phyloP scores from a whole-genome alignment of 1,140 invertebrate species.

The Zaprionus nigranus region DNA sequence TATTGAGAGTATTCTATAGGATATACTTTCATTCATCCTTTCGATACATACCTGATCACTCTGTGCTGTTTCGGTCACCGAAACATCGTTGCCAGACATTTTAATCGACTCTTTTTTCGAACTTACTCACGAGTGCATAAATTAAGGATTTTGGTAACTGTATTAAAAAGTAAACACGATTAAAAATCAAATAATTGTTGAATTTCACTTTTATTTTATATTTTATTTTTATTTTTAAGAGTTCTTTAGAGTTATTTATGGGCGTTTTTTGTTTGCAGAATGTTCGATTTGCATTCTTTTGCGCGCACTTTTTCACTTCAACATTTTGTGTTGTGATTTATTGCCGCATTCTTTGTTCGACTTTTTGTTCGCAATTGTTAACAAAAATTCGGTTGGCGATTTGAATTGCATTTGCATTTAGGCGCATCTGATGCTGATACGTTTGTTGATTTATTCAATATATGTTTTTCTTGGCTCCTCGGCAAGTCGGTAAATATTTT shows the following conservation, averaged over 20 bases:
- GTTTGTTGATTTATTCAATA: neutral
- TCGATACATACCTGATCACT: constrained; percentile 75
- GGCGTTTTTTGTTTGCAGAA: constrained; percentile 2
- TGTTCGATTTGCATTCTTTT: neutral
- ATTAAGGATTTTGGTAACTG: constrained; percentile 38
- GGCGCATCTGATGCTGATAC: constrained; percentile 3
- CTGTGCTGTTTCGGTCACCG: constrained; percentile 73
- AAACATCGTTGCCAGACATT: constrained; percentile 77
- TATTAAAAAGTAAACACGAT: constrained; percentile 28
- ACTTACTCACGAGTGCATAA: constrained; percentile 50
- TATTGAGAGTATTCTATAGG: neutral
- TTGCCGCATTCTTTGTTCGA: neutral
- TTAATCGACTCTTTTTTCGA: constrained; percentile 37
- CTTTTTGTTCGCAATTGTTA: neutral
- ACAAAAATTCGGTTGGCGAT: neutral
- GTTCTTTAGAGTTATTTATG: constrained; percentile 44
- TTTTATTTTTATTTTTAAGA: constrained; percentile 21
- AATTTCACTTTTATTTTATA: constrained; percentile 27
- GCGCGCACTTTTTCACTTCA: constrained; percentile 5
- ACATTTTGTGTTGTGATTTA: constrained; percentile 18
- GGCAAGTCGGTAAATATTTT: constrained; percentile 7
- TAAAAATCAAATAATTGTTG: constrained; percentile 18
- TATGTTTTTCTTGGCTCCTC: neutral
- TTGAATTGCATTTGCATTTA: constrained; percentile 4
- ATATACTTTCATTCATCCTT: neutral